Base-by-base conservation (phyloP, 2,113 vertebrate genomes). In the Vulpes ferrilata region DNA sequence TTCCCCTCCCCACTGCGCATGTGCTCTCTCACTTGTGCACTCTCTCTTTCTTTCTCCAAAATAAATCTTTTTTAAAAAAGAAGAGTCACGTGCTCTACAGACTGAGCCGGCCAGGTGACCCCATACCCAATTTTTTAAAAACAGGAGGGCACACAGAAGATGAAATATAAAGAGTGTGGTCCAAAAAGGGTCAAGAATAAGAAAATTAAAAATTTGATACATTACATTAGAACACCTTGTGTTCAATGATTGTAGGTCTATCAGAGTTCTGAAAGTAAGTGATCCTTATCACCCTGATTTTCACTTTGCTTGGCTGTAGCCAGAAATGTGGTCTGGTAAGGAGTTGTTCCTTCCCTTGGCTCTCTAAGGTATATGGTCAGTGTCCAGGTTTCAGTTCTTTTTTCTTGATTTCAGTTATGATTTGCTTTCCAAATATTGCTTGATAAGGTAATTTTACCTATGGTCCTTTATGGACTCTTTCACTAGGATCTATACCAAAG, bases 381-480 rank as follows among this genome's bases (percentile, higher is more conserved):
- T 78, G 13, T 25, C 57, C 5, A 9, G 69, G 22, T 53, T 48
- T 25, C 35, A 85, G 53, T 93, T 93, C 38, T 48, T 93, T 83
- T 19, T 93, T 86, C 30, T 43, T 93, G 53, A 64, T 35, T 90
- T 80, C 32, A 35, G 1, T 97, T 87, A 69, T 62, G 38, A 93
- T 85, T 95, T 90, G 15, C 82, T 96, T 88, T 25, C 82, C 59
- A 97, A 48, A 48, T 90, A 84, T 1, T 93, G 55, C 76, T 69
- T 71, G 43, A 83, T 22, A 92, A 88, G 53, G 22, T 87, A 76
- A 57, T 89, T 57, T 89, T 65, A 92, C 62, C 48, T 89, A 55
- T 13, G 32, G 4, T 79, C 65, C 74, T 93, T 79, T 48, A 80
- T 73, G 71, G 30, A 71, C 43, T 76, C 32, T 78, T 69, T 83